Conservation (phyloP, 2,888 invertebrate species). For the Psococerastis gibbosa region DNA sequence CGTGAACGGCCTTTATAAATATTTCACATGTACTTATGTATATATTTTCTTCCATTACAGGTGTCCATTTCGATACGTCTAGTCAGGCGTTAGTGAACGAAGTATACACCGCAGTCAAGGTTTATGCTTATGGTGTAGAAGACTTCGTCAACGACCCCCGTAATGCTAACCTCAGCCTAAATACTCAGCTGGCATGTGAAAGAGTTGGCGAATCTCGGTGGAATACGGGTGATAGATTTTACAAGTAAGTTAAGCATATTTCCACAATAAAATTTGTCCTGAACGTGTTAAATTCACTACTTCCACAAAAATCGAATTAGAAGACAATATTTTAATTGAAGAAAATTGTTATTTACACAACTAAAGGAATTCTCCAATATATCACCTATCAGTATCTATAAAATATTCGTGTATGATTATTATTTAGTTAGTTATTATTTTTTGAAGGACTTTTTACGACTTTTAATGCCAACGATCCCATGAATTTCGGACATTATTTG, state of each 20-base stretch:
- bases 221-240: slow-evolving; percentile 63
- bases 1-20: slow-evolving; percentile 55
- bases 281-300: neutral
- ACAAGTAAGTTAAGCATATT: slow-evolving; percentile 37
- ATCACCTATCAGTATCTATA: no score
- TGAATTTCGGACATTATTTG: no score
- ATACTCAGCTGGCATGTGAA: slow-evolving; percentile 60
- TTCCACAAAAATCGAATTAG: neutral
- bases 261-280: no score
- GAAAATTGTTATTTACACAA: no score
- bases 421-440: no score
- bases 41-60: no score
- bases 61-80: slow-evolving; percentile 83
- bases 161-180: slow-evolving; percentile 45
- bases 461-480: no score
- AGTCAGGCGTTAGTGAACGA: slow-evolving; percentile 63
- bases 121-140: slow-evolving; percentile 80
- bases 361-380: no score
- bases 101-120: slow-evolving; percentile 76
- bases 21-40: no score
- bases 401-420: no score
- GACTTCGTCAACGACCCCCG: slow-evolving; percentile 59
- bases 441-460: no score
- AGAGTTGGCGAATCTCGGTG: slow-evolving; percentile 52
- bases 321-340: no score